Evolutionary conservation across 2,888 invertebrate genomes (phyloP).

Genomic region (Polia nebulosa): DNA sequence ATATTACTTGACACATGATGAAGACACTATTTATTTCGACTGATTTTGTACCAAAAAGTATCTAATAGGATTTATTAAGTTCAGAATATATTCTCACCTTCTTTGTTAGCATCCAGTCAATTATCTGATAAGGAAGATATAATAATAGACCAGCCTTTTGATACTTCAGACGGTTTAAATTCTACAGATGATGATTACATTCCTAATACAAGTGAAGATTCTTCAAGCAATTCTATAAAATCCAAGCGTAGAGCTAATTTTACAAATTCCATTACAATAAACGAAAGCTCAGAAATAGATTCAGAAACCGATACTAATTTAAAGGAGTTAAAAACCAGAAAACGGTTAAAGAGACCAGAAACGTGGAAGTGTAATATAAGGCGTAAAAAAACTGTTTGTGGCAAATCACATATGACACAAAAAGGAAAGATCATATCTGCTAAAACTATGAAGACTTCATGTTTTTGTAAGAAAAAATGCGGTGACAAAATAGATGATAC

Average conservation of each 20-base stretch:
- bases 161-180: neutral
- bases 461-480: slow-evolving; percentile 1
- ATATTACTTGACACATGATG: too few relatives aligned
- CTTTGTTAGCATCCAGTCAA: neutral
- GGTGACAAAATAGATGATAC: slow-evolving; percentile 6
- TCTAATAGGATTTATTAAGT: too few relatives aligned
- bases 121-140: neutral
- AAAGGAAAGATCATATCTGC: neutral
- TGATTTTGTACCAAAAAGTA: too few relatives aligned
- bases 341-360: slow-evolving; percentile 4
- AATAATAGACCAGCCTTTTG: neutral
- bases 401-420: slow-evolving; percentile 2
- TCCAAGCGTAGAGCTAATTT: neutral
- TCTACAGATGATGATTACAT: neutral
- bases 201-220: neutral
- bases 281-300: slow-evolving; percentile 1
- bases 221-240: neutral
- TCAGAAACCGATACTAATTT: neutral
- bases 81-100: neutral
- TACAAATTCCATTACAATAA: neutral
- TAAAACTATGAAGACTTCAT: neutral
- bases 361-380: neutral
- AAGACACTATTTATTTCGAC: too few relatives aligned
- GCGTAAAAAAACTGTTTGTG: neutral
- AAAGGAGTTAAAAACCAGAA: neutral